A percentile compares a stretch with the other conserved stretches of the same genome.
Evolutionary conservation across 2,797 vertebrate genomes (phyloP).

Genomic region (Gymnothorax reevesii): DNA sequence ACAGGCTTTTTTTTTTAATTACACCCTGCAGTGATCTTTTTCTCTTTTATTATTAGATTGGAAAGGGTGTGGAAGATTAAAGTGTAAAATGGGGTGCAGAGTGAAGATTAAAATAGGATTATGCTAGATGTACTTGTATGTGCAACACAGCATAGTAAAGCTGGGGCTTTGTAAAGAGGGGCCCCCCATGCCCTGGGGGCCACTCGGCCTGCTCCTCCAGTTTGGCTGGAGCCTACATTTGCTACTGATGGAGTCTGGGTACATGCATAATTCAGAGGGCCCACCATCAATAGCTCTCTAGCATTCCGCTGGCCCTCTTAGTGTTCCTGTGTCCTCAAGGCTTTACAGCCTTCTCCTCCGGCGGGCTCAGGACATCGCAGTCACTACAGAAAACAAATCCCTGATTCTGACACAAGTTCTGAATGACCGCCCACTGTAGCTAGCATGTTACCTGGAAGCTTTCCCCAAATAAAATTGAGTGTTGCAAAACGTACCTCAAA

Average conservation of each 20-base stretch:
- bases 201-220: not conserved
- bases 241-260: conserved; percentile 18
- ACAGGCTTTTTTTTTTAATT: not conserved
- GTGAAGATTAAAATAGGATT: not conserved
- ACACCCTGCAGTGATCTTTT: not conserved
- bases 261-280: conserved; percentile 34
- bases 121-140: not conserved
- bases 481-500: not conserved
- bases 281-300: conserved; percentile 19
- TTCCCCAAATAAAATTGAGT: not conserved
- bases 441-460: not conserved
- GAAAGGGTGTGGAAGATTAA: not conserved
- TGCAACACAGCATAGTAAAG: not conserved
- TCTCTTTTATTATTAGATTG: not conserved
- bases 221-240: not conserved
- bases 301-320: not conserved
- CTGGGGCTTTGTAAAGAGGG: not conserved
- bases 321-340: not conserved
- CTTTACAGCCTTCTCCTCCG: not conserved
- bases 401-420: no score
- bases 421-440: not conserved
- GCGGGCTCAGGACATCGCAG: not conserved
- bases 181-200: not conserved
- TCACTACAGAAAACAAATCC: not conserved
- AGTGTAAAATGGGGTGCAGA: not conserved